Conservation (phyloP, 2,113 vertebrate genomes). For the Himantopus leucocephalus region DNA sequence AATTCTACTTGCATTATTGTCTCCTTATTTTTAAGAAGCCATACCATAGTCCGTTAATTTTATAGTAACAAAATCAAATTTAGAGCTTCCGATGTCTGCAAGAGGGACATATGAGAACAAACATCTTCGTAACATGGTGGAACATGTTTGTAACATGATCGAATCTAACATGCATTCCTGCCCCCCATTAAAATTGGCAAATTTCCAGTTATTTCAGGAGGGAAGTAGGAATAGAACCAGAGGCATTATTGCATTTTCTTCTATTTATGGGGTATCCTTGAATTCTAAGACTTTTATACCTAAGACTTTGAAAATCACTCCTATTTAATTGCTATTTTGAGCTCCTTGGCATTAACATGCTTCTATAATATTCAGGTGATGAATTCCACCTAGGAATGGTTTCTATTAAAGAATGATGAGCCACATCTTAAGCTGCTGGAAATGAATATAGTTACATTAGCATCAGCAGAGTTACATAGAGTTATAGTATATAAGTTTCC, state of each 20-base stretch:
- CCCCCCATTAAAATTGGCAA: neutral
- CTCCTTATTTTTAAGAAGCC: neutral
- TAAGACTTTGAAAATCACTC: neutral
- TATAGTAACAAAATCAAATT: neutral
- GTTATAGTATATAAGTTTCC: neutral
- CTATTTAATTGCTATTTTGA: neutral
- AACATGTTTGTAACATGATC: neutral
- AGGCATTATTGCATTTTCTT: neutral
- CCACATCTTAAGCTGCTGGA: neutral
- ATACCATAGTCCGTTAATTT: neutral
- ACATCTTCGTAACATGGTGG: neutral
- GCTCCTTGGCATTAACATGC: neutral
- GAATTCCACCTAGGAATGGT: neutral
- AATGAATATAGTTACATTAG: neutral
- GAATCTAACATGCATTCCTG: neutral
- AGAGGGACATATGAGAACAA: neutral
- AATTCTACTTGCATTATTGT: neutral
- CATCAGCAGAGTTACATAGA: neutral
- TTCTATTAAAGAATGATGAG: slow-evolving; percentile 1
- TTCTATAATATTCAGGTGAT: neutral
- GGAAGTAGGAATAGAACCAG: neutral
- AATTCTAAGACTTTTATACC: neutral
- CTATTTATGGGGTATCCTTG: neutral
- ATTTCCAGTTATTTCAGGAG: neutral
- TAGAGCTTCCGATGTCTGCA: neutral